A percentile compares a stretch with the other conserved stretches of the same genome.
These are phyloP conservation scores for Kuschelorhynchus macadamiae DNA, from an alignment of 2,888 invertebrate genomes.

Conservation along the genomic window DNA sequence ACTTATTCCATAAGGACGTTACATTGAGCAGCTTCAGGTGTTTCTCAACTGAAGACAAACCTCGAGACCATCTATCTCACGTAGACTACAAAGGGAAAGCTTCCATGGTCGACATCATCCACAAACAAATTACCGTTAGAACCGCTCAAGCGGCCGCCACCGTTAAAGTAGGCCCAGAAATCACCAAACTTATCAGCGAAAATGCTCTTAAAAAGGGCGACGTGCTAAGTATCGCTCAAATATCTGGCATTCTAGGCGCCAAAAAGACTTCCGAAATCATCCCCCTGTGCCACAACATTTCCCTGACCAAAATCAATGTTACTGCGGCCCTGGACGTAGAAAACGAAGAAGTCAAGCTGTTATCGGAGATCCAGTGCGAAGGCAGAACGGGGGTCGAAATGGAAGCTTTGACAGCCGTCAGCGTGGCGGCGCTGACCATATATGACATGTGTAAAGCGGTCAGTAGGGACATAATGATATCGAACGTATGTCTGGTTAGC, in stretches of 20 bases:
- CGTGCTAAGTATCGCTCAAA: conserved; percentile 86
- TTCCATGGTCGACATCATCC: conserved; percentile 93
- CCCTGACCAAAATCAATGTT: conserved; percentile 79
- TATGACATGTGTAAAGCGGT: conserved; percentile 99
- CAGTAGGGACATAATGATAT: conserved; percentile 82
- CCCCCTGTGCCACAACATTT: conserved; percentile 93
- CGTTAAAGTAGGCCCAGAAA: conserved; percentile 77
- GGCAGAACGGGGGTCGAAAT: conserved; percentile 96
- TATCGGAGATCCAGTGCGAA: conserved; percentile 75
- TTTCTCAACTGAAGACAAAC: conserved; percentile 44
- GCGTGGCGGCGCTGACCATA: conserved; percentile 91
- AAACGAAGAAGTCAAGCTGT: conserved; percentile 71
- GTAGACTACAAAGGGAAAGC: conserved; percentile 86
- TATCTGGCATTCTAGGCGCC: conserved; percentile 95
- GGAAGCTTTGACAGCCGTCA: conserved; percentile 95
- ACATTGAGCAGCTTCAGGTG: conserved; percentile 5
- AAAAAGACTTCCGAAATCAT: conserved; percentile 92
- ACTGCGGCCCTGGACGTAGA: conserved; percentile 70
- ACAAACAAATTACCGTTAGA: conserved; percentile 79
- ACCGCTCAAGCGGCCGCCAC: conserved; percentile 81
- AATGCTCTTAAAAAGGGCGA: conserved; percentile 92
- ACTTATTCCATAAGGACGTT: background rate
- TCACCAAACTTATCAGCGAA: conserved; percentile 77
- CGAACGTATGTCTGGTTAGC: conserved; percentile 78
- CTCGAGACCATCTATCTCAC: conserved; percentile 75